Evolutionary conservation across 2,888 invertebrate species (phyloP), one percentile per base, ranked within the genome.

Genomic region (Eupithecia centaureata): DNA sequence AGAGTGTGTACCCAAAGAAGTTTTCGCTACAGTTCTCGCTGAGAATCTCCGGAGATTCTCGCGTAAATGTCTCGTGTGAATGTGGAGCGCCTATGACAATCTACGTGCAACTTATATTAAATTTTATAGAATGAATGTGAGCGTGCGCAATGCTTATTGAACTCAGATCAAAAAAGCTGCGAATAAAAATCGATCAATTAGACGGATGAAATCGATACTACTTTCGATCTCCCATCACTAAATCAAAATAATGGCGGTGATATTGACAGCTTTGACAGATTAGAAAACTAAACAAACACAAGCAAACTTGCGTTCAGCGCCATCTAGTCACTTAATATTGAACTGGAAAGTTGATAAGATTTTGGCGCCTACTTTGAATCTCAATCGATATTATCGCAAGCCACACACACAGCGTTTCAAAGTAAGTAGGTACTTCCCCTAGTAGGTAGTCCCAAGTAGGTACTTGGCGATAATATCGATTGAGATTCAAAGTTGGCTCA

Each of bases 291-390:
- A 47, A 12, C 3, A 47, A 47, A 47, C 47, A 47, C 28, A 30
- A 54, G 27, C 28, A 28, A 56, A 32, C 56, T 18, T 1, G 18
- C n/a, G 28, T 10, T 56, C n/a, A 32, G 28, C 54, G 54, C 54
- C 54, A 56, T 28, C 54, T 56, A 56, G 54, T 28, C 8, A 28
- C 28, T 8, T 30, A 10, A 28, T 5, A 28, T 27, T 51, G 25
- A 51, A 51, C 27, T 15, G 10, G 8, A 47, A 47, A 10, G 18
- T 22, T 47, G 22, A 22, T 12, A 22, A 22, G 12, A 47, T 22
- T 13, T 28, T 56, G 30, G 30, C 54, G 30, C 54, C 54, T 18
- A 56, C 28, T 56, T 56, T 56, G 1, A 56, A 56, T n/a, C n/a
- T 28, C 5, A 8, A 54, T 2, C 5, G 12, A 54, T 2, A 12